Percentiles rank a stretch among this genome's conserved stretches.
phyloP scores from a whole-genome alignment of 2,888 invertebrate species.

The Eustalomyia histrio region DNA sequence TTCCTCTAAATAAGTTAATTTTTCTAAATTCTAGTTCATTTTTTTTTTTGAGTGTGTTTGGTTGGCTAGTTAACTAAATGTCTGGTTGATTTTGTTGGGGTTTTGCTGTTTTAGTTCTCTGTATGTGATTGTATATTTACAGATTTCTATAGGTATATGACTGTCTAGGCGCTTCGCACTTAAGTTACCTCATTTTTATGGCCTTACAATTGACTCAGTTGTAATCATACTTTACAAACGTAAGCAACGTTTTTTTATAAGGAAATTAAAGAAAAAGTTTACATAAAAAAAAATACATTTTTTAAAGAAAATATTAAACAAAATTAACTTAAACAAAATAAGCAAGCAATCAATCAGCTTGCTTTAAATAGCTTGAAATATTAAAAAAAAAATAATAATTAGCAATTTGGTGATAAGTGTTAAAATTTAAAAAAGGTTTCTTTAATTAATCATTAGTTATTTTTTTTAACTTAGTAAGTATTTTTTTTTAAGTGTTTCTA shows the following conservation, averaged over 20 bases:
- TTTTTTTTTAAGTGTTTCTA: neutral
- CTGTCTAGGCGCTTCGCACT: constrained; percentile 57
- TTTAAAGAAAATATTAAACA: neutral
- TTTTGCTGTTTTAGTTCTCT: neutral
- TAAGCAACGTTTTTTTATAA: constrained; percentile 54
- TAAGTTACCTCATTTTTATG: constrained; percentile 63
- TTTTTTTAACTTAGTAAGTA: neutral
- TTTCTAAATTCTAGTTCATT: no score
- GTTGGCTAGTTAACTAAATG: constrained; percentile 5
- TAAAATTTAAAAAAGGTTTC: neutral
- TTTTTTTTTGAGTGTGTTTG: no score
- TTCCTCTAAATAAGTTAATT: no score
- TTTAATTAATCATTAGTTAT: neutral
- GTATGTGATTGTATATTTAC: constrained; percentile 25
- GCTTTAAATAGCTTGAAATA: no score
- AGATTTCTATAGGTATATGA: constrained; percentile 21
- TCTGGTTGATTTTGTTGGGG: neutral
- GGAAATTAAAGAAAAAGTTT: constrained; percentile 1
- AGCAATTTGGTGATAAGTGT: no score
- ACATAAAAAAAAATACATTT: neutral
- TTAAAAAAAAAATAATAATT: neutral
- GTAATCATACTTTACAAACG: constrained; percentile 60
- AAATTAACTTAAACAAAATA: neutral
- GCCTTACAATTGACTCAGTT: constrained; percentile 63
- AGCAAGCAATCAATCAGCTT: no score